Base-by-base conservation (phyloP, 2,797 vertebrate species). In the Semotilus atromaculatus region DNA sequence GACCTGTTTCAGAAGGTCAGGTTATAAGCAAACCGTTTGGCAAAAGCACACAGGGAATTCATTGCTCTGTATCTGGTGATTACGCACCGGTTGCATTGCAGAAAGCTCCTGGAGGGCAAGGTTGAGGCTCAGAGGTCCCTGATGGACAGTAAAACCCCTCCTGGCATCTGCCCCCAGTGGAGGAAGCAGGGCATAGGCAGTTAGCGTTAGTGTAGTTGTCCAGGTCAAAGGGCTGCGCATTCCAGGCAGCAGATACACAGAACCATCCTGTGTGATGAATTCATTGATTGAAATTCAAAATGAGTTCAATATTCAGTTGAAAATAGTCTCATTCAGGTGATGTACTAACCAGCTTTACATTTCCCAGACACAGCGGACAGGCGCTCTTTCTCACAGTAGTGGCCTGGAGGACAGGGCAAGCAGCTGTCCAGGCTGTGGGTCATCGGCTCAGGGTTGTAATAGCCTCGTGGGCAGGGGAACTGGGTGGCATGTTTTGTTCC, bases 181-280 rank as follows among this genome's bases (percentile, higher is more conserved):
- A 96, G 0, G 97, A 97, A 83, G 97, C 97, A 2, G 98, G 98
- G 83, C 97, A 99, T 29, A 99, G 95, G 88, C 98, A 99, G 92
- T 97, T 97, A 81, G 96, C 93, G 3, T 90, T 98, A 88, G 97
- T 99, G 91, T 99, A 98, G 90, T 99, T 99, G 92, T 99, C 98
- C 88, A 99, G 93, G 90, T 99, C 97, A 67, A 98, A 99, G 7
- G 98, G 97, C 75, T 93, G 96, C 0, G 97, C 93, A 8, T 95
- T 97, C 97, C 98, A 99, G 0, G 97, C 97, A 67, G 97, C 97
- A 0, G 95, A 97, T 86, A 99, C 93, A 78, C 97, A 99, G 93
- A 98, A 99, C 97, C 98, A 99, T 66, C 97, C 97, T 99, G 89
- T n/a, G 31, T 26, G 29, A 68, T 29, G 34, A 79, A 72, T 29